phyloP scores from a whole-genome alignment of 92 coral and sea anemone species.

The Porites lobata region DNA sequence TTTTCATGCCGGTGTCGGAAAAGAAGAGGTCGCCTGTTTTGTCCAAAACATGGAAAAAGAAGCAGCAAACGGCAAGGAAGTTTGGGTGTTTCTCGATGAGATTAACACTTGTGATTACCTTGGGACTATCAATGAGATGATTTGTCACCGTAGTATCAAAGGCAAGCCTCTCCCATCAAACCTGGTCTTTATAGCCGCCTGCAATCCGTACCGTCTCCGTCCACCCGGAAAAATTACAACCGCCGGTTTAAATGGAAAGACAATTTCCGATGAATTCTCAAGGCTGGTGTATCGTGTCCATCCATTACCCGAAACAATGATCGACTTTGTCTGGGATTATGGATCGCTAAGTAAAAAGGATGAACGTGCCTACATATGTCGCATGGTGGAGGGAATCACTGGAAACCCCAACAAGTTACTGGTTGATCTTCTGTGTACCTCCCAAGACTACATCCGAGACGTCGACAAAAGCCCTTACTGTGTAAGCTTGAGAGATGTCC shows the following conservation, averaged over 20 bases:
- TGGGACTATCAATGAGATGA: constrained; percentile 87
- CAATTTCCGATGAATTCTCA: constrained; percentile 84
- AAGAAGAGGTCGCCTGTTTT: constrained; percentile 69
- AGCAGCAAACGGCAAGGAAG: constrained; percentile 53
- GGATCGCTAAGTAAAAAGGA: constrained; percentile 83
- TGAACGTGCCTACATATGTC: constrained; percentile 87
- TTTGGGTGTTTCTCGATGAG: constrained; percentile 96
- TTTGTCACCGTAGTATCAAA: constrained; percentile 86
- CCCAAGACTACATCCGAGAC: constrained; percentile 85
- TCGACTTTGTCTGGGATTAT: constrained; percentile 99
- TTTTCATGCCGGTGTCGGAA: constrained; percentile 92
- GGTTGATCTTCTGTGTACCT: constrained; percentile 77
- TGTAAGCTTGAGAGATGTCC: constrained; percentile 93
- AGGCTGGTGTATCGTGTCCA: constrained; percentile 96
- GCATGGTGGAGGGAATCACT: constrained; percentile 86
- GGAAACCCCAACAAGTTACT: constrained; percentile 50
- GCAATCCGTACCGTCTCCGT: constrained; percentile 97
- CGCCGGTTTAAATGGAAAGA: constrained; percentile 93
- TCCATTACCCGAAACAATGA: constrained; percentile 98
- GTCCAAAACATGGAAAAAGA: constrained; percentile 58
- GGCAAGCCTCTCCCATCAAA: constrained; percentile 84
- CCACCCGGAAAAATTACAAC: constrained; percentile 84
- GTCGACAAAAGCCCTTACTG: constrained; percentile 81
- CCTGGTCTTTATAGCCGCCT: constrained; percentile 91
- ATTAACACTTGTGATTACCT: constrained; percentile 98